Base-by-base conservation (phyloP, 2,888 invertebrate species). In the Hyposoter dolosus region DNA sequence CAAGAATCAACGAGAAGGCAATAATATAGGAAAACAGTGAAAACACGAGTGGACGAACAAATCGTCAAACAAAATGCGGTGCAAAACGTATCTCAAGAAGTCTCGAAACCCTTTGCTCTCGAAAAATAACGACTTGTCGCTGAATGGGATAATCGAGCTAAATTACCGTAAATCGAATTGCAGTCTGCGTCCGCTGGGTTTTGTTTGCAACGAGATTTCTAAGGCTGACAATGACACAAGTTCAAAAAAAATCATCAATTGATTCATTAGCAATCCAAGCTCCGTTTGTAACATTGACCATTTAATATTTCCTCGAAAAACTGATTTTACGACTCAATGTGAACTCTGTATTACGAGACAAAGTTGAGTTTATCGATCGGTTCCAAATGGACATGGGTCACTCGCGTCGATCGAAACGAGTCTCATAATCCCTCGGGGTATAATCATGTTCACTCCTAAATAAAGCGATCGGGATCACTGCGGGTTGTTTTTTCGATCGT, bases 1-100 rank as follows among this genome's bases (percentile, higher is more conserved):
- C 43, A 74, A 75, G 43, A 63, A 75, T 75, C 45, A 60, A 60
- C 50, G 60, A 75, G 43, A 3, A 75, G 10, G n/a, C n/a, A 5
- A 75, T n/a, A 32, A 63, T 10, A 17, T 17, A 23, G 35, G 65
- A 15, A n/a, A 66, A 77, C 12, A 12, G 50, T 35, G 10, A 32
- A 32, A 53, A n/a, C n/a, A n/a, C 28, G 19, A 28, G 74, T 19
- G 19, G 23, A 74, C 9, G 6, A 15, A 56, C 17, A 17, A 50
- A 1, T 9, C 50, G 28, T 12, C 7, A 60, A 23, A n/a, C 45
- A 77, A 77, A 28, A 23, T 50, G 10, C 17, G 17, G 47, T 15
- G n/a, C 7, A 69, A 47, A 6, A 28, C 32, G 15, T 35, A 35
- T 35, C 5, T 35, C 5, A 35, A 35, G 1, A 65, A 65, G 10